Evolutionary conservation across 2,888 invertebrate genomes (phyloP).

Genomic region (Meganola albula): DNA sequence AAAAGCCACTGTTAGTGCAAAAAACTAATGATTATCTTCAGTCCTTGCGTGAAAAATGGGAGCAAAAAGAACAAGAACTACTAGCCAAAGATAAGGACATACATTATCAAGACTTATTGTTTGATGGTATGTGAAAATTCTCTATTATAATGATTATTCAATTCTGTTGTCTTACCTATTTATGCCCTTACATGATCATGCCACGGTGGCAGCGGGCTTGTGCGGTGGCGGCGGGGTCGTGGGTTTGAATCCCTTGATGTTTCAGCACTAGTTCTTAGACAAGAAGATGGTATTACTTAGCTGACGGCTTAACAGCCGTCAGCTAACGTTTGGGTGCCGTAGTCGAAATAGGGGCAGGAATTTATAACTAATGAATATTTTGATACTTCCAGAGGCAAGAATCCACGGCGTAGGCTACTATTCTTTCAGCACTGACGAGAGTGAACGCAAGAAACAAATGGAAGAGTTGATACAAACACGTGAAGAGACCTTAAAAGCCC

Average conservation of each 20-base stretch:
- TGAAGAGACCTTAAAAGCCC: slow-evolving; percentile 82
- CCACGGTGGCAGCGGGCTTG: too few relatives aligned
- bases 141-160: not conserved
- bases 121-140: slow-evolving; percentile 79
- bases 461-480: slow-evolving; percentile 84
- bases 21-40: slow-evolving; percentile 71
- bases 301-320: too few relatives aligned
- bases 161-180: too few relatives aligned
- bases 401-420: slow-evolving; percentile 96
- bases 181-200: too few relatives aligned
- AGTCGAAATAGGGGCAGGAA: too few relatives aligned
- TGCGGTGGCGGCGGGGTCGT: too few relatives aligned
- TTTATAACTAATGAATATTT: too few relatives aligned
- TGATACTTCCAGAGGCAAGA: slow-evolving; percentile 94
- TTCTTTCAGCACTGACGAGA: slow-evolving; percentile 91
- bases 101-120: slow-evolving; percentile 95
- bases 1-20: slow-evolving; percentile 82
- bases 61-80: slow-evolving; percentile 86
- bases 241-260: too few relatives aligned
- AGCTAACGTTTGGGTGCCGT: too few relatives aligned
- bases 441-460: slow-evolving; percentile 87
- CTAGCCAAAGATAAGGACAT: slow-evolving; percentile 82
- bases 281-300: too few relatives aligned
- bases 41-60: slow-evolving; percentile 90
- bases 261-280: too few relatives aligned